Base-by-base conservation (phyloP, 2,113 vertebrate genomes). In the Myodes glareolus region DNA sequence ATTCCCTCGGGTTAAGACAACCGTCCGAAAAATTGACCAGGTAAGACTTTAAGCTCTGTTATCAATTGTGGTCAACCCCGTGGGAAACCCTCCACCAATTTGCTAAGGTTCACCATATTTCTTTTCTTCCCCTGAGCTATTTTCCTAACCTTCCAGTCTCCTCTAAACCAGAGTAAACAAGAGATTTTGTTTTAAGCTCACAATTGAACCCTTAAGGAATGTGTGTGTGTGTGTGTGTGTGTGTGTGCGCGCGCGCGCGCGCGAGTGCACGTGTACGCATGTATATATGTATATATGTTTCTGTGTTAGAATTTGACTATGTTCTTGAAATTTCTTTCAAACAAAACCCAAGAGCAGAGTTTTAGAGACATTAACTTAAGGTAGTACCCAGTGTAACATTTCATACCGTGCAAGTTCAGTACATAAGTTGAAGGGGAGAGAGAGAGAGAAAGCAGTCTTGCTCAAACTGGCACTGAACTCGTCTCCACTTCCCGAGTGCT, bases 101-200 rank as follows among this genome's bases (percentile, higher is more conserved):
- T 95, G 75, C 72, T 91, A 91, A 90, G 29, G 50, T 91, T 97
- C 76, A 91, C 65, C 58, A 23, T 88, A 88, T 85, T 90, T 95
- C n/a, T 90, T 92, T 96, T 88, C 70, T 63, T 92, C 67, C 76
- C 85, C 21, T 84, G 58, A 89, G 94, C 81, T 94, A 76, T 88
- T 96, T 97, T 92, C 91, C 89, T 92, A 92, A 95, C n/a, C 63
- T 97, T 95, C 65, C 67, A 94, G 63, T 94, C 86, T 92, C 93
- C 86, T 96, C 91, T 95, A 96, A 95, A 94, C 39, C 70, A 90
- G 55, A 87, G 33, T 55, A 96, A 95, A 96, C 42, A 95, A 75
- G 80, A 78, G 5, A 78, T 86, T 96, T 91, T 89, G 65, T 72
- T 95, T 94, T 85, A 97, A 97, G 78, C 17, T 13, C 17, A 85